These are phyloP conservation scores for Myoxocephalus aenaeus DNA, from an alignment of 2,797 vertebrate genomes.

Conservation along the genomic window DNA sequence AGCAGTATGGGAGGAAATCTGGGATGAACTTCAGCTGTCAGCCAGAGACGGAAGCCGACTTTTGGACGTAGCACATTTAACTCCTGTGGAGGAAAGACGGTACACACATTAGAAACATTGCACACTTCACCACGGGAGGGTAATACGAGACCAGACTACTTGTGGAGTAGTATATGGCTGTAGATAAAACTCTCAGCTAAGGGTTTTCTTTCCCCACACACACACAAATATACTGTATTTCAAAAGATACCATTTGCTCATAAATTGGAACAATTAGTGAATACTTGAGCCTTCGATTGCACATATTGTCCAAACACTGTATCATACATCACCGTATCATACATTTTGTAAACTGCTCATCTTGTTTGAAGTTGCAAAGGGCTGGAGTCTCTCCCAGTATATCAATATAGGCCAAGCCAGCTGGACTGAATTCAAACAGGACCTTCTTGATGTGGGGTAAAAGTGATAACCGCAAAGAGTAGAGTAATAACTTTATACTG, in stretches of 20 bases:
- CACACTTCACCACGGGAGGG: neutral
- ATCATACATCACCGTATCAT: neutral
- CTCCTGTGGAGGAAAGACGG: conserved; percentile 82
- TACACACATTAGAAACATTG: conserved; percentile 1
- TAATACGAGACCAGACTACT: neutral
- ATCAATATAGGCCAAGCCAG: neutral
- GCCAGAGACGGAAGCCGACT: conserved; percentile 95
- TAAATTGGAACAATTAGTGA: neutral
- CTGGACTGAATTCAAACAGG: neutral
- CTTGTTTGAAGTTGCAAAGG: neutral
- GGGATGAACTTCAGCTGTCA: conserved; percentile 94
- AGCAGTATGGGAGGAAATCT: conserved; percentile 93
- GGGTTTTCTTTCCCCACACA: neutral
- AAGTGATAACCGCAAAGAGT: neutral
- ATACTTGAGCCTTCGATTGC: neutral
- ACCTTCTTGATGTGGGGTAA: neutral
- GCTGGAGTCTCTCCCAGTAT: neutral
- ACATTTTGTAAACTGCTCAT: neutral
- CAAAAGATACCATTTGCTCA: neutral
- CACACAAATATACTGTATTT: neutral
- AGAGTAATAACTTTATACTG: neutral
- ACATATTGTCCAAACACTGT: neutral
- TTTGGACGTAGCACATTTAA: conserved; percentile 92
- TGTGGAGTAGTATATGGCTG: neutral
- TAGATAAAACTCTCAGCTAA: neutral